Conservation (phyloP, 2,113 vertebrate genomes). For the Hassar affinis region DNA sequence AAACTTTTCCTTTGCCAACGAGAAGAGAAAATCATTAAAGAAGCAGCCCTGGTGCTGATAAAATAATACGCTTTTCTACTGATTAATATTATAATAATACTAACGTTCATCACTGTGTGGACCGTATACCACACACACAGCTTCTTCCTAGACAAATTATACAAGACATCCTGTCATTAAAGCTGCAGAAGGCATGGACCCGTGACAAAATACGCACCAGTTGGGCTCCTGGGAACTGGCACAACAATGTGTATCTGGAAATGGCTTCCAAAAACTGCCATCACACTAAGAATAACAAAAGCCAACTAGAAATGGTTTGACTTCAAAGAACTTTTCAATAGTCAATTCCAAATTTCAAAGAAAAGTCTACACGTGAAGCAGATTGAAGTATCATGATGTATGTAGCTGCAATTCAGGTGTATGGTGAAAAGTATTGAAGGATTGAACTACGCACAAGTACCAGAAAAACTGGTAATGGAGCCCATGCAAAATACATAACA, state of each 20-base stretch:
- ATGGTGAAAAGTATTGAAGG: neutral
- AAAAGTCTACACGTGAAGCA: neutral
- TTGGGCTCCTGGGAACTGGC: neutral
- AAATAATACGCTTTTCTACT: constrained; percentile 17
- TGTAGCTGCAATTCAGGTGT: neutral
- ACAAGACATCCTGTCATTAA: constrained; percentile 23
- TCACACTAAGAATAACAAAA: neutral
- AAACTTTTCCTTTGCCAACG: neutral
- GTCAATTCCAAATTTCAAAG: too few relatives aligned
- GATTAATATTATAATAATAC: constrained; percentile 24
- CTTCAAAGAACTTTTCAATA: constrained; percentile 1
- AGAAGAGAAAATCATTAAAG: neutral
- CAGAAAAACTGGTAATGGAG: too few relatives aligned
- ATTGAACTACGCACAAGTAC: too few relatives aligned
- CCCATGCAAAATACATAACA: too few relatives aligned
- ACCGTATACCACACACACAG: neutral
- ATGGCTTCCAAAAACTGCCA: neutral
- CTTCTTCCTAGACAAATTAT: constrained; percentile 14
- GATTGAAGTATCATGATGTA: neutral
- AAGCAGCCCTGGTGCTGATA: neutral
- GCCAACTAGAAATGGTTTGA: neutral
- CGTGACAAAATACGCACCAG: constrained; percentile 30
- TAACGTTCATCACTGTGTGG: neutral
- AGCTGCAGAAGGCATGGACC: constrained; percentile 14
- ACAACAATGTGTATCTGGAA: neutral